phyloP scores from a whole-genome alignment of 2,888 invertebrate species.

The Chrysodeixis includens region DNA sequence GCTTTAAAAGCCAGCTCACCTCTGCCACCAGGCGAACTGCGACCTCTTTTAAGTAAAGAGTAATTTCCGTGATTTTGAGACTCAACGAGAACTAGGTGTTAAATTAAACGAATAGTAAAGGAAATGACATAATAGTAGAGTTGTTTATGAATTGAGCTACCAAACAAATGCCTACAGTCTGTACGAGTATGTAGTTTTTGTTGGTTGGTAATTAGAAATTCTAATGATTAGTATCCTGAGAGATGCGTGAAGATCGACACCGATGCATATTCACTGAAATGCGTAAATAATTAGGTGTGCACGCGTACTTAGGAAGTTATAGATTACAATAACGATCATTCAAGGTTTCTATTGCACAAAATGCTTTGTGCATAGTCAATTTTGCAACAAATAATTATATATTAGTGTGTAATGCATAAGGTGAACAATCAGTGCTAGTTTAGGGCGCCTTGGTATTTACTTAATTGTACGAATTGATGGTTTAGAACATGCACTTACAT shows the following conservation, averaged over 20 bases:
- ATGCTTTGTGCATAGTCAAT: background rate
- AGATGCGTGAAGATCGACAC: slow-evolving; percentile 24
- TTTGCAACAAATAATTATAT: slow-evolving; percentile 2
- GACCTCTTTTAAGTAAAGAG: no score
- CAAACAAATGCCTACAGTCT: no score
- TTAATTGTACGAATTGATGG: background rate
- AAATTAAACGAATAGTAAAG: no score
- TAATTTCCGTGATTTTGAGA: no score
- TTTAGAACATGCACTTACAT: background rate
- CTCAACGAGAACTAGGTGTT: no score
- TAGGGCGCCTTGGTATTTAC: background rate
- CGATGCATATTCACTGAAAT: slow-evolving; percentile 20
- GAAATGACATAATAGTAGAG: no score
- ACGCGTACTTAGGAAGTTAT: background rate
- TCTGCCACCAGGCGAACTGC: no score
- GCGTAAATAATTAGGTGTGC: background rate
- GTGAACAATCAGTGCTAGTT: background rate
- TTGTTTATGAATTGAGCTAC: no score
- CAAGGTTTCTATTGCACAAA: slow-evolving; percentile 14
- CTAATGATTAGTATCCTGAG: slow-evolving; percentile 11
- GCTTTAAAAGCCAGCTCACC: no score
- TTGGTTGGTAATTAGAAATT: background rate
- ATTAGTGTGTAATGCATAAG: background rate
- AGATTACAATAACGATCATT: slow-evolving; percentile 4
- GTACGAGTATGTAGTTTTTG: no score